Evolutionary conservation across 2,113 vertebrate species (phyloP).

Genomic region (Bos javanicus): DNA sequence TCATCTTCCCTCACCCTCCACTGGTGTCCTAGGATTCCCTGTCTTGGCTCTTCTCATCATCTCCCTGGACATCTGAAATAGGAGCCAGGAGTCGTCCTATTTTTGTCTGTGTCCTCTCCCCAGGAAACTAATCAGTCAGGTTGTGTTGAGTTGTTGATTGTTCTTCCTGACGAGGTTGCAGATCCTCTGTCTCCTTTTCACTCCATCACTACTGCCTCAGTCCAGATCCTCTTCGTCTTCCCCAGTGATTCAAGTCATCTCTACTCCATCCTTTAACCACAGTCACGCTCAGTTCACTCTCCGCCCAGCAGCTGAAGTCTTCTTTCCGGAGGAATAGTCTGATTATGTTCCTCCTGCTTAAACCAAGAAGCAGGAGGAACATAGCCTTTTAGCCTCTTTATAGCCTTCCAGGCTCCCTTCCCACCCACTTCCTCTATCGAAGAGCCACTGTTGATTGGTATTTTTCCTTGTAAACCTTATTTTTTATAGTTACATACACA

Average conservation of each 20-base stretch:
- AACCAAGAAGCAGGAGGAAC: background rate
- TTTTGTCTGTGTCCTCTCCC: background rate
- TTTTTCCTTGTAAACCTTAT: background rate
- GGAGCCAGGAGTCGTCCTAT: background rate
- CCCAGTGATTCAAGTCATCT: background rate
- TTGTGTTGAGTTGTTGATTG: background rate
- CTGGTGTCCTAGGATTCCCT: background rate
- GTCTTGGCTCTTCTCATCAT: background rate
- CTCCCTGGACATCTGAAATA: background rate
- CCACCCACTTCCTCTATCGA: background rate
- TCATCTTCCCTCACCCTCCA: background rate
- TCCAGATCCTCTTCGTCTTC: background rate
- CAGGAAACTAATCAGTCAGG: background rate
- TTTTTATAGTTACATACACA: background rate
- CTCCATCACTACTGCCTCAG: background rate
- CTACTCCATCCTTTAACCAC: background rate
- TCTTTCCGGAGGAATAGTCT: background rate
- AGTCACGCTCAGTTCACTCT: background rate
- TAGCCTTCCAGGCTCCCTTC: background rate
- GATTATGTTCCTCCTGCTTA: background rate
- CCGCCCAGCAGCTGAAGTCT: background rate
- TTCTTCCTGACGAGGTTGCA: background rate
- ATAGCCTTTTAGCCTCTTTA: background rate
- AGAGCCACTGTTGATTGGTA: background rate
- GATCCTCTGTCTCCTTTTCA: background rate